Conservation (phyloP, 2,113 vertebrate genomes). For the Atherinomorus stipes region DNA sequence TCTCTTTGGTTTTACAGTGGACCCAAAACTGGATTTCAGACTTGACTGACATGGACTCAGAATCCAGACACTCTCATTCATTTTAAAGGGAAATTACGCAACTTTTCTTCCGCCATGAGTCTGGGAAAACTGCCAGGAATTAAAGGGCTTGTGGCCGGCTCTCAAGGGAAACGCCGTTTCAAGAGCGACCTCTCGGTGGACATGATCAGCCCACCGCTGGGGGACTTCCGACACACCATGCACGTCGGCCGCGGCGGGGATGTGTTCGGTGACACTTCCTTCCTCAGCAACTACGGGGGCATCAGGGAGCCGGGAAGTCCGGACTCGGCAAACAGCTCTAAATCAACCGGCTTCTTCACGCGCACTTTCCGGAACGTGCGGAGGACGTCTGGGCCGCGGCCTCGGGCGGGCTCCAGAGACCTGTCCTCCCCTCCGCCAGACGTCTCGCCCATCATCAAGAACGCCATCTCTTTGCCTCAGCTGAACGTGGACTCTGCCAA, state of each 20-base stretch:
- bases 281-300: conserved; percentile 92
- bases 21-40: conserved; percentile 26
- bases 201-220: conserved; percentile 95
- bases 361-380: conserved; percentile 89
- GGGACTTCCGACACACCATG: conserved; percentile 97
- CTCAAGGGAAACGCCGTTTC: conserved; percentile 88
- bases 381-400: conserved; percentile 74
- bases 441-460: conserved; percentile 96
- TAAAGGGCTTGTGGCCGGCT: conserved; percentile 88
- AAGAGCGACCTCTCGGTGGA: conserved; percentile 90
- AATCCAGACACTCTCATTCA: conserved; percentile 1
- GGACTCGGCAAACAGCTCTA: conserved; percentile 78
- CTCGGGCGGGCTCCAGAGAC: conserved; percentile 67
- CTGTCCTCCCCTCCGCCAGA: conserved; percentile 85
- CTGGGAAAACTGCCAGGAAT: conserved; percentile 90
- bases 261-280: conserved; percentile 96
- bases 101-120: conserved; percentile 83
- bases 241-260: conserved; percentile 94
- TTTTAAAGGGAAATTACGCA: conserved; percentile 37
- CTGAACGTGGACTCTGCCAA: conserved; percentile 82
- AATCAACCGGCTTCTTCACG: conserved; percentile 82
- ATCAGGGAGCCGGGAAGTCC: conserved; percentile 56
- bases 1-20: conserved; percentile 54
- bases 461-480: conserved; percentile 92
- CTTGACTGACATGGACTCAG: conserved; percentile 40